These are phyloP conservation scores for Odontesthes bonariensis DNA, from an alignment of 2,113 vertebrate genomes.

Conservation along the genomic window DNA sequence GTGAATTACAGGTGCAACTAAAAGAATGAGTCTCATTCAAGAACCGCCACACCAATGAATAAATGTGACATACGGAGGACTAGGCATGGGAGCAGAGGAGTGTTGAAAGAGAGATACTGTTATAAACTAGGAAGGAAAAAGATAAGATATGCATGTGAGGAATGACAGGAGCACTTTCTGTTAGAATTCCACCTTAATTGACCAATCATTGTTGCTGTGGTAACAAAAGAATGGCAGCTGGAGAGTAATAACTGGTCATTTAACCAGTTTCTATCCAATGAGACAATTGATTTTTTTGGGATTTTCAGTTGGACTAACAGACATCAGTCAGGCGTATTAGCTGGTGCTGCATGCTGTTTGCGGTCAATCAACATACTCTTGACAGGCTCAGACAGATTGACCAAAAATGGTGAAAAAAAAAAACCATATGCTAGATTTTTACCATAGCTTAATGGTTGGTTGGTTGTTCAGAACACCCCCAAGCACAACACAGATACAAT, in stretches of 20 bases:
- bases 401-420: too few species aligned
- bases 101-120: conserved; percentile 27
- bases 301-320: conserved; percentile 37
- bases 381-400: background rate
- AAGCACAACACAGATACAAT: conserved; percentile 1
- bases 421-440: background rate
- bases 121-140: conserved; percentile 24
- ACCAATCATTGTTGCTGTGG: conserved; percentile 71
- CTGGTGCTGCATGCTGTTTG: background rate
- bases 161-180: conserved; percentile 67
- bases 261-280: conserved; percentile 46
- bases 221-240: conserved; percentile 47
- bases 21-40: background rate
- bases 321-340: conserved; percentile 33
- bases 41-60: conserved; percentile 17
- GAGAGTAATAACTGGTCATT: conserved; percentile 64
- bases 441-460: background rate
- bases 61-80: conserved; percentile 1
- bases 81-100: conserved; percentile 30
- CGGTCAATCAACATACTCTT: background rate
- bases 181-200: conserved; percentile 74
- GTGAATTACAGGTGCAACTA: background rate
- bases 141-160: conserved; percentile 16
- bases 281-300: conserved; percentile 53
- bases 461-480: conserved; percentile 8